Percentiles rank a stretch among this genome's conserved stretches.
Conservation (phyloP, 2,888 invertebrate genomes). For the Branchellion lobata region DNA sequence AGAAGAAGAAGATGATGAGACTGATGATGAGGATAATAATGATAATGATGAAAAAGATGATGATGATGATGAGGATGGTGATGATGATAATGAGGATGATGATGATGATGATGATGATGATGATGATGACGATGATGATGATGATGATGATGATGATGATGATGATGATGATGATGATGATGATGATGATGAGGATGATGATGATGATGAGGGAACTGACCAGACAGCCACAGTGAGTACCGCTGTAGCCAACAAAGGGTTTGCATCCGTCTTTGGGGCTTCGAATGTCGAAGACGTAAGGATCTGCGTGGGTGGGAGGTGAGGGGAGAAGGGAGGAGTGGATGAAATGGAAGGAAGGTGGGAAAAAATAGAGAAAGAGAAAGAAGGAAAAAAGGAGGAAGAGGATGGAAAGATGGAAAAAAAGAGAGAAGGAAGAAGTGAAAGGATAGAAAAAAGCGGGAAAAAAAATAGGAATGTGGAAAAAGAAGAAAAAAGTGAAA, state of each 20-base stretch:
- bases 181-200: background rate
- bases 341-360: too few relatives aligned
- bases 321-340: too few relatives aligned
- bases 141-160: background rate
- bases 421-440: background rate
- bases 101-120: slow-evolving; percentile 6
- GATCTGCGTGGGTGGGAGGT: background rate
- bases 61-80: slow-evolving; percentile 29
- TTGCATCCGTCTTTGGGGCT: background rate
- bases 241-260: background rate
- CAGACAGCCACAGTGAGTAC: slow-evolving; percentile 1
- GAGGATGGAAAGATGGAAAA: too few relatives aligned
- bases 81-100: slow-evolving; percentile 25
- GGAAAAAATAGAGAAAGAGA: too few relatives aligned
- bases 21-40: slow-evolving; percentile 1
- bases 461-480: background rate
- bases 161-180: background rate
- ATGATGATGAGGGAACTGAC: background rate
- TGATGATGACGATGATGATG: slow-evolving; percentile 26
- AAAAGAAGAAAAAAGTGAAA: too few relatives aligned
- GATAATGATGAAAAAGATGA: slow-evolving; percentile 22
- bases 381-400: too few relatives aligned
- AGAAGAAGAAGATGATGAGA: background rate
- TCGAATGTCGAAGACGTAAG: slow-evolving; percentile 1
- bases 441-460: background rate